A percentile compares a stretch with the other conserved stretches of the same genome.
Evolutionary conservation across 1,140 invertebrate genomes (phyloP).

Genomic region (Drosophila melanica): DNA sequence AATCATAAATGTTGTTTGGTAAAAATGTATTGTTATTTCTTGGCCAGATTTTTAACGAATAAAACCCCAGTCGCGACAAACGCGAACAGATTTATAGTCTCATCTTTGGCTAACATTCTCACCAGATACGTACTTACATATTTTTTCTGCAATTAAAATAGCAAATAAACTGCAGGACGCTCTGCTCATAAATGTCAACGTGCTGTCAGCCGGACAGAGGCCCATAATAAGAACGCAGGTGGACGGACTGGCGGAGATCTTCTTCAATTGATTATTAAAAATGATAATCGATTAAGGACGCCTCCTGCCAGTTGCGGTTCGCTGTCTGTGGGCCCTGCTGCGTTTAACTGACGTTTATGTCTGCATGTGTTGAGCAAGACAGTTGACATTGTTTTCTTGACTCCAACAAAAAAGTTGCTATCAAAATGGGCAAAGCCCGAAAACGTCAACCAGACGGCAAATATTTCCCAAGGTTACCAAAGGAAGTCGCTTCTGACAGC

Average conservation of each 20-base stretch:
- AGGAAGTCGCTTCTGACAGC: slow-evolving; percentile 36
- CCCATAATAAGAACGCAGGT: slow-evolving; percentile 48
- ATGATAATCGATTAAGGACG: slow-evolving; percentile 82
- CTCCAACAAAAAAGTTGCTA: slow-evolving; percentile 56
- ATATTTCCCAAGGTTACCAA: slow-evolving; percentile 67
- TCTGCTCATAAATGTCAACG: slow-evolving; percentile 65
- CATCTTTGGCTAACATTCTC: slow-evolving; percentile 25
- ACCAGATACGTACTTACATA: not conserved
- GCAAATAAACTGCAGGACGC: slow-evolving; percentile 46
- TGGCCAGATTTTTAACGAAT: not conserved
- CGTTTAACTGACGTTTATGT: slow-evolving; percentile 78
- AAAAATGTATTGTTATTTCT: not conserved
- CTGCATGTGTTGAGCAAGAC: slow-evolving; percentile 83
- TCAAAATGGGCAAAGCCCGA: slow-evolving; percentile 61
- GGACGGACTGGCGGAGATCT: slow-evolving; percentile 36
- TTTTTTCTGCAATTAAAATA: slow-evolving; percentile 55
- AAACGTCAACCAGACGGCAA: slow-evolving; percentile 59
- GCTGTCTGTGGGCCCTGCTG: slow-evolving; percentile 42
- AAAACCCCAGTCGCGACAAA: slow-evolving; percentile 19
- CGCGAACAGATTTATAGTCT: slow-evolving; percentile 52
- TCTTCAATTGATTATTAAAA: slow-evolving; percentile 83
- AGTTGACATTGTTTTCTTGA: slow-evolving; percentile 81
- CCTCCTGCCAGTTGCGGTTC: slow-evolving; percentile 29
- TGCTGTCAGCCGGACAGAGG: slow-evolving; percentile 33
- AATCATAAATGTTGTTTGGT: not conserved